Percentiles rank a stretch among this genome's conserved stretches.
Evolutionary conservation across 1,140 invertebrate genomes (phyloP).

Genomic region (Colletes latitarsis): DNA sequence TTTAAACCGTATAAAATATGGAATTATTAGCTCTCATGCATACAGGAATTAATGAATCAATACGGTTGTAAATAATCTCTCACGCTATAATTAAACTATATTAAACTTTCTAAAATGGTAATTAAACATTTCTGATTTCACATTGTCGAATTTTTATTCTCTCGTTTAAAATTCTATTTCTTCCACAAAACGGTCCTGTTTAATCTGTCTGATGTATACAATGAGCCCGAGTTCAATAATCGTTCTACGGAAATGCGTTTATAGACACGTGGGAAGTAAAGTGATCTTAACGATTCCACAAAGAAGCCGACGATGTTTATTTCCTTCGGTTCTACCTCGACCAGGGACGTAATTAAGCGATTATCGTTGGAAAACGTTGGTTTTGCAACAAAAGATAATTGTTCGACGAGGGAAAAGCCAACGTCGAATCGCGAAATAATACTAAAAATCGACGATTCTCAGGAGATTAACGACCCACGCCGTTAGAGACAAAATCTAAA

Average conservation of each 20-base stretch:
- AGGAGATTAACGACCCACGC: slow-evolving; percentile 13
- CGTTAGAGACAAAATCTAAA: slow-evolving; percentile 10
- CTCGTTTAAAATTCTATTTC: too few relatives aligned
- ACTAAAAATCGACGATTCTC: slow-evolving; percentile 10
- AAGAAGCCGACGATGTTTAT: too few relatives aligned
- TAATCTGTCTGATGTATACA: too few relatives aligned
- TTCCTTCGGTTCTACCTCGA: neutral
- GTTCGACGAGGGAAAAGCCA: neutral
- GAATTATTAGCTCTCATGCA: too few relatives aligned
- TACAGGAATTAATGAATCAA: too few relatives aligned
- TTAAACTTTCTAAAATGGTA: too few relatives aligned
- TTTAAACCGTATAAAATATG: too few relatives aligned
- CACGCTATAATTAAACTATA: too few relatives aligned
- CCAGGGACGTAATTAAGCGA: slow-evolving; percentile 18
- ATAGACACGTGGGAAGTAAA: neutral
- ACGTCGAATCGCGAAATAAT: slow-evolving; percentile 10
- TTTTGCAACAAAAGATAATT: neutral
- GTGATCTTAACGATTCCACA: neutral
- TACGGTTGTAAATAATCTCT: too few relatives aligned
- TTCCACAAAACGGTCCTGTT: too few relatives aligned
- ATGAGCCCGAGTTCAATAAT: neutral
- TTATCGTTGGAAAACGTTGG: neutral
- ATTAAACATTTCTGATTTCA: too few relatives aligned
- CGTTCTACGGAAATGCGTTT: neutral
- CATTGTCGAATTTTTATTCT: too few relatives aligned